Percentiles rank a stretch among this genome's conserved stretches.
Conservation (phyloP, 2,888 invertebrate genomes). For the Agonopterix subpropinquella region DNA sequence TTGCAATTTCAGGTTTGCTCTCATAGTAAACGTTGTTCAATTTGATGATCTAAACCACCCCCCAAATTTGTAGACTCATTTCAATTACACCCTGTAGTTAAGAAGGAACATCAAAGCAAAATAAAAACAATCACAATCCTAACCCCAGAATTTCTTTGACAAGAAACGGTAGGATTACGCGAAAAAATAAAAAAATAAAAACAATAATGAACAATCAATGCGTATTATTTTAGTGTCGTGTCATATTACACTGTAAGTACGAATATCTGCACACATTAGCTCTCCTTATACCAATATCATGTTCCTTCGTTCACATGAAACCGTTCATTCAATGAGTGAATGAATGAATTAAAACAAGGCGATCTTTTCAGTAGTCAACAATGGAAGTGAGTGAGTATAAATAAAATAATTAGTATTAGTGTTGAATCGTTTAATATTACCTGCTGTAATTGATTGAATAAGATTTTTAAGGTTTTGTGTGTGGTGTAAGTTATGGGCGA, state of each 20-base stretch:
- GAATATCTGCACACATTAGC: constrained; percentile 43
- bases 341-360: constrained; percentile 18
- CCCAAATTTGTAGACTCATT: no score
- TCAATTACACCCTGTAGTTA: no score
- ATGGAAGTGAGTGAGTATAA: constrained; percentile 18
- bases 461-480: constrained; percentile 19
- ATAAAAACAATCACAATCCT: no score
- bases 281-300: constrained; percentile 33
- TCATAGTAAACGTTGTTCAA: no score
- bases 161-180: no score
- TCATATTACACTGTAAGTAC: constrained; percentile 28
- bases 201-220: constrained; percentile 29
- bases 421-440: constrained; percentile 54
- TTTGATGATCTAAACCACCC: no score
- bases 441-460: constrained; percentile 45
- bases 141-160: no score
- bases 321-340: constrained; percentile 15
- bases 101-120: no score
- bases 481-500: neutral
- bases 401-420: constrained; percentile 67
- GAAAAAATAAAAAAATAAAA: neutral
- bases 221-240: constrained; percentile 24
- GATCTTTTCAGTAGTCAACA: constrained; percentile 11
- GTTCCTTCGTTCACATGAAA: constrained; percentile 27
- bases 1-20: no score